Evolutionary conservation across 2,797 vertebrate genomes (phyloP).

Genomic region (Sebastes taczanowskii): DNA sequence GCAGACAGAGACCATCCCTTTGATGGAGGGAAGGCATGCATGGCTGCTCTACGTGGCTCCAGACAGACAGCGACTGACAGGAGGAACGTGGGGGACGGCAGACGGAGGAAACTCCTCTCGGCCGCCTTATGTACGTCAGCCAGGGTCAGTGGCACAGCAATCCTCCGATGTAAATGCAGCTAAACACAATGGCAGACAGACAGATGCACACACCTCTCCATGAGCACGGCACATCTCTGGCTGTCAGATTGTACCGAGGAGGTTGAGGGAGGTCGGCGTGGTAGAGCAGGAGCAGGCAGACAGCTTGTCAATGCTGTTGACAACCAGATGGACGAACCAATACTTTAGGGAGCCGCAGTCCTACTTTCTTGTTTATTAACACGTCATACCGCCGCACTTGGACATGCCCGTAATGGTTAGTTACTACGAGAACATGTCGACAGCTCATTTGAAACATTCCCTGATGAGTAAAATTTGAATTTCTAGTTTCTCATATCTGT

Average conservation of each 20-base stretch:
- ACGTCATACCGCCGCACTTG: constrained; percentile 20
- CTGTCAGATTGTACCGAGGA: constrained; percentile 65
- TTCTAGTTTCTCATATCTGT: constrained; percentile 9
- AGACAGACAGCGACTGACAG: constrained; percentile 48
- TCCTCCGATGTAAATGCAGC: constrained; percentile 54
- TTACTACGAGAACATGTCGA: constrained; percentile 7
- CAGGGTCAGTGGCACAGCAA: constrained; percentile 48
- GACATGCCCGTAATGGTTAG: constrained; percentile 20
- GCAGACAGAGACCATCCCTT: constrained; percentile 15
- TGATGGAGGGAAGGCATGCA: constrained; percentile 53
- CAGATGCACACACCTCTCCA: constrained; percentile 55
- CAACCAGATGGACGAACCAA: constrained; percentile 63
- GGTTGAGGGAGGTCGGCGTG: constrained; percentile 65
- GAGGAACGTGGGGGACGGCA: constrained; percentile 34
- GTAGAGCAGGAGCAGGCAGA: constrained; percentile 50
- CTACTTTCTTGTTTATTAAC: constrained; percentile 57
- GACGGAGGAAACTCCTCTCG: constrained; percentile 53
- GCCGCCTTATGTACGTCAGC: constrained; percentile 56
- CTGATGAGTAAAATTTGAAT: constrained; percentile 22
- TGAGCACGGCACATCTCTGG: constrained; percentile 49
- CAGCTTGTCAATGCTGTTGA: constrained; percentile 72
- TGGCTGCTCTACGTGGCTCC: constrained; percentile 49
- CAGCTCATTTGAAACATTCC: constrained; percentile 15
- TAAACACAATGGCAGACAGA: constrained; percentile 54
- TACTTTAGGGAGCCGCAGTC: constrained; percentile 43